These are phyloP conservation scores for Stylophora pistillata DNA, from an alignment of 64 coral and sea anemone species.

Conservation along the genomic window DNA sequence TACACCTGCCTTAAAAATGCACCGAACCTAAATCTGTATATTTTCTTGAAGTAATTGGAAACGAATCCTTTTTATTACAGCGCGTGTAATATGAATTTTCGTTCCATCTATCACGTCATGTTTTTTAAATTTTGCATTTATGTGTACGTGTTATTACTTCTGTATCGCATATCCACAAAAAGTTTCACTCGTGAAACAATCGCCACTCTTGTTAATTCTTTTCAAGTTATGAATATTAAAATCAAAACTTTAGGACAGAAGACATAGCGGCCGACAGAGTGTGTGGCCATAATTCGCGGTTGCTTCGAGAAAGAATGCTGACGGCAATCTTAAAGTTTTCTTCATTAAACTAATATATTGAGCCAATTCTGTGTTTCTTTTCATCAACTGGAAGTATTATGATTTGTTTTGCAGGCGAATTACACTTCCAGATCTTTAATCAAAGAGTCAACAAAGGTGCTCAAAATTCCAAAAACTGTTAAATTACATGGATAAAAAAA, in stretches of 20 bases:
- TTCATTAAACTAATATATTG: conserved; percentile 40
- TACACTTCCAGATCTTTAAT: neutral
- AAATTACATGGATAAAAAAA: neutral
- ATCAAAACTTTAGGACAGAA: neutral
- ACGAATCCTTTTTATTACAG: neutral
- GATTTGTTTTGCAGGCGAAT: conserved; percentile 12
- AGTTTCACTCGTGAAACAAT: neutral
- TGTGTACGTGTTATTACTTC: neutral
- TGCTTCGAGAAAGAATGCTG: neutral
- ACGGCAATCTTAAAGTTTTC: conserved; percentile 23
- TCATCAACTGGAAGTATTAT: conserved; percentile 18
- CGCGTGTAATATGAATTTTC: neutral
- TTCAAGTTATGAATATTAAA: neutral
- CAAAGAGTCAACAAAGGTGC: neutral
- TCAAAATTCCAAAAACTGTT: neutral
- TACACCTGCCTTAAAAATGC: neutral
- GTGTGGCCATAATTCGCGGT: neutral
- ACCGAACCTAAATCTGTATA: neutral
- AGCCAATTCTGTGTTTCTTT: conserved; percentile 1
- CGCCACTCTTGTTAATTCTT: neutral
- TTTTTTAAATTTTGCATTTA: neutral
- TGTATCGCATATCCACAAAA: neutral
- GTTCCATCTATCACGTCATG: neutral
- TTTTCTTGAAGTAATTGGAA: conserved; percentile 26
- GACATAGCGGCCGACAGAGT: neutral